Evolutionary conservation across 2,888 invertebrate species (phyloP).

Genomic region (Sthenelais limicola): DNA sequence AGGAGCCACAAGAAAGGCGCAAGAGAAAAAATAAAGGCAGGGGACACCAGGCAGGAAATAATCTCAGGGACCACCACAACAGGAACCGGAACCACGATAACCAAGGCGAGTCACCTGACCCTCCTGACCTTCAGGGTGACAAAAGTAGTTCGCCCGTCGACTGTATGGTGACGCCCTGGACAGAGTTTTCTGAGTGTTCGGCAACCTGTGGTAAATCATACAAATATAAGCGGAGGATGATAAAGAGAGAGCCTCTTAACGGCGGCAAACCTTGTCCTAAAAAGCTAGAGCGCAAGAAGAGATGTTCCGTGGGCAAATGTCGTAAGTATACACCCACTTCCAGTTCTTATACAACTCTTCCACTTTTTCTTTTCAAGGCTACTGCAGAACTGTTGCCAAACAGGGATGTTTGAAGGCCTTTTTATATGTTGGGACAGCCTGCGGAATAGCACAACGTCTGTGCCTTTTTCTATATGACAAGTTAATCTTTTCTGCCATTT

Average conservation of each 20-base stretch:
- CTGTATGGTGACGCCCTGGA: conserved; percentile 77
- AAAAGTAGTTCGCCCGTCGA: conserved; percentile 18
- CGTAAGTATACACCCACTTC: no score
- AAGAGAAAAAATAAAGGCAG: no score
- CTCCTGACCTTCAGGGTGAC: conserved; percentile 9
- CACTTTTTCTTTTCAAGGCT: no score
- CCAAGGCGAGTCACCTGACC: neutral
- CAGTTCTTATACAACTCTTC: no score
- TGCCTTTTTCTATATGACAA: no score
- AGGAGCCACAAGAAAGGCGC: no score
- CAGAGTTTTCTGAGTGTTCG: conserved; percentile 87
- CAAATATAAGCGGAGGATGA: conserved; percentile 54
- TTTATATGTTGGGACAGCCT: no score
- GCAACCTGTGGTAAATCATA: conserved; percentile 80
- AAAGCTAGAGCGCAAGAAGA: conserved; percentile 54
- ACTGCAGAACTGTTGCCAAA: no score
- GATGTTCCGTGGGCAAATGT: conserved; percentile 48
- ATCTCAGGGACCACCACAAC: neutral
- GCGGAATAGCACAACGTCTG: no score
- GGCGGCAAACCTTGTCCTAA: conserved; percentile 67
- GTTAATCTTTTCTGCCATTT: no score
- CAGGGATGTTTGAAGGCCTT: no score
- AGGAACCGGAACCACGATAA: conserved; percentile 16
- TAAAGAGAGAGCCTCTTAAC: conserved; percentile 61
- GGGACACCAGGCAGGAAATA: no score